phyloP scores from a whole-genome alignment of 2,113 vertebrate species.

The Cathartes aura region DNA sequence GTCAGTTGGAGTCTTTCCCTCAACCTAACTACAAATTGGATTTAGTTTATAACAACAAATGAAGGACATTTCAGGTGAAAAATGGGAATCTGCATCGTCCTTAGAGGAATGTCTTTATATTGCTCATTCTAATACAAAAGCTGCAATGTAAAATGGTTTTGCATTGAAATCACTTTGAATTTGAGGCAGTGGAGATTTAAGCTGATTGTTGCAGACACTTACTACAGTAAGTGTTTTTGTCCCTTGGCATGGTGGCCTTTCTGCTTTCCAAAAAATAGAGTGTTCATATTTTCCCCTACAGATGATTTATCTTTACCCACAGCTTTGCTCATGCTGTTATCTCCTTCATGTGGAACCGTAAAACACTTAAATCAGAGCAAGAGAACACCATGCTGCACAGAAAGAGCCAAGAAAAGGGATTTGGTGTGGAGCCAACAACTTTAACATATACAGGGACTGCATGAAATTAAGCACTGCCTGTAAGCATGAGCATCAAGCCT shows the following conservation, averaged over 20 bases:
- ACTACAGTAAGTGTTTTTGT: not conserved
- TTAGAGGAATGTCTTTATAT: not conserved
- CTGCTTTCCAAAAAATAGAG: not conserved
- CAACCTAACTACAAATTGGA: not conserved
- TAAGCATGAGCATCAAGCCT: not conserved
- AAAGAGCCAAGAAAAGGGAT: slow-evolving; percentile 24
- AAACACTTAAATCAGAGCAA: slow-evolving; percentile 15
- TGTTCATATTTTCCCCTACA: not conserved
- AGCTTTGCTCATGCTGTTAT: slow-evolving; percentile 41
- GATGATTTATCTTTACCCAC: slow-evolving; percentile 41
- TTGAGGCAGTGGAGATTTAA: slow-evolving; percentile 2
- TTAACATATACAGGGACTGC: not conserved
- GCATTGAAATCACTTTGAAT: slow-evolving; percentile 10
- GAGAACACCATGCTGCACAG: not conserved
- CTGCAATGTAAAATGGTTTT: not conserved
- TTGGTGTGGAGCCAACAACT: not conserved
- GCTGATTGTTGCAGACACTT: not conserved
- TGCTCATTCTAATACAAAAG: not conserved
- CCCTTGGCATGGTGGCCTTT: not conserved
- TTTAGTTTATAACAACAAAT: not conserved
- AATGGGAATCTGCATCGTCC: not conserved
- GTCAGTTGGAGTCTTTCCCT: not conserved
- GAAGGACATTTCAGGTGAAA: not conserved
- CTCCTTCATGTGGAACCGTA: slow-evolving; percentile 22
- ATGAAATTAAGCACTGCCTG: not conserved